phyloP scores from a whole-genome alignment of 2,113 vertebrate genomes.

The Sphyrna mokarran region DNA sequence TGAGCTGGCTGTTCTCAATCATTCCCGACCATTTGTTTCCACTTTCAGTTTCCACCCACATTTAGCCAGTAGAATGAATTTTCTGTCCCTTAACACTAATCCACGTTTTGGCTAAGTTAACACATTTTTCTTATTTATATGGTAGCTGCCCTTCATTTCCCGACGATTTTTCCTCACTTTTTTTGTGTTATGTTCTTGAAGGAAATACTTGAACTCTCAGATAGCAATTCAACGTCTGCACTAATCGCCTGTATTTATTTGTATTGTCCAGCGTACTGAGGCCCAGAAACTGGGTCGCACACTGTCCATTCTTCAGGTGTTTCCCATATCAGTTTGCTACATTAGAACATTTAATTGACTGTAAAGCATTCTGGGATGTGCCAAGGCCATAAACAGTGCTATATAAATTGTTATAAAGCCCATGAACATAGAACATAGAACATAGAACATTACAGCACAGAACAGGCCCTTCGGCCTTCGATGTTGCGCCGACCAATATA shows the following conservation, averaged over 20 bases:
- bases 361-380: background rate
- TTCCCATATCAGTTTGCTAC: background rate
- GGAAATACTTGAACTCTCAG: background rate
- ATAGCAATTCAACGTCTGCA: background rate
- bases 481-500: too few species aligned
- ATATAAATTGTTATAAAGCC: too few species aligned
- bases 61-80: background rate
- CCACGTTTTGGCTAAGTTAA: background rate
- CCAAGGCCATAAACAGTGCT: background rate
- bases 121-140: background rate
- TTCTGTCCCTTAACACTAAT: background rate
- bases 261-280: background rate
- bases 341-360: background rate
- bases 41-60: background rate
- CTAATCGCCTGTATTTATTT: background rate
- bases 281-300: background rate
- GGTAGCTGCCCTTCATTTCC: background rate
- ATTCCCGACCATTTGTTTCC: background rate
- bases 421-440: too few species aligned
- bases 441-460: too few species aligned
- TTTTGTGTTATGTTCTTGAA: background rate
- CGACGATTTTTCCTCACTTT: background rate
- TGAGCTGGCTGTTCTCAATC: background rate
- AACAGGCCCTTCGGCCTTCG: too few species aligned
- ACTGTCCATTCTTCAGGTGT: background rate